Base-by-base conservation (phyloP, 2,888 invertebrate species). In the Entomobrya multifasciata region DNA sequence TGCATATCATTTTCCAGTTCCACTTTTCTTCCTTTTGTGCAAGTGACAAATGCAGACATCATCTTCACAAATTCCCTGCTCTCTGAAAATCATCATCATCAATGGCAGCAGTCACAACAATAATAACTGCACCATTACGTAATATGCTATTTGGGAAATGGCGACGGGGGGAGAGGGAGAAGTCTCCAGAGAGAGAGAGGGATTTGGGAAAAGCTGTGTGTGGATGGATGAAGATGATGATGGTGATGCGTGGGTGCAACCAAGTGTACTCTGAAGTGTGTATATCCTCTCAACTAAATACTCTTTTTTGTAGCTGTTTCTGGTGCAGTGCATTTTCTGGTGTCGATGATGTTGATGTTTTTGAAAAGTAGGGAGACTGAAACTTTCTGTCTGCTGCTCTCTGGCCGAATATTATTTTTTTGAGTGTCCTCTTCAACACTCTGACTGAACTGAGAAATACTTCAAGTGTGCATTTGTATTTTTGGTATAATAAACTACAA, bases 191-290 rank as follows among this genome's bases (percentile, higher is more conserved):
- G 80, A 47, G 3, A 36, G 36, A 36, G 36, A 36, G 36, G 8
- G 36, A 36, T 36, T 36, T 36, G 36, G 36, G 36, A 36, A 36
- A 36, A 36, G 36, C 36, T 36, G 36, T 36, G 36, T 36, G 36
- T 36, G 36, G 4, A 6, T 36, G 36, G 36, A 62, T 62, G 8
- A 20, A 10, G 49, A 44, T 72, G 74, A 74, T 74, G 74, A 72
- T 72, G 72, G 36, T 55, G 44, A 84, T 76, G 83, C 83, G 76
- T 84, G 83, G 83, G 83, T 84, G 83, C 83, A 84, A 62, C 83
- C 83, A 84, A 65, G 65, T 65, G 36, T 62, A 52, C 44, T 80
- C 79, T 36, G 36, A 36, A 27, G 55, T 6, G 52, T 25, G 30
- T 52, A 52, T 41, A 74, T 62, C 60, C 44, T 27, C 60, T 57